Percentiles rank a stretch among this genome's conserved stretches.
phyloP scores from a whole-genome alignment of 2,797 vertebrate genomes.

The Menidia menidia region DNA sequence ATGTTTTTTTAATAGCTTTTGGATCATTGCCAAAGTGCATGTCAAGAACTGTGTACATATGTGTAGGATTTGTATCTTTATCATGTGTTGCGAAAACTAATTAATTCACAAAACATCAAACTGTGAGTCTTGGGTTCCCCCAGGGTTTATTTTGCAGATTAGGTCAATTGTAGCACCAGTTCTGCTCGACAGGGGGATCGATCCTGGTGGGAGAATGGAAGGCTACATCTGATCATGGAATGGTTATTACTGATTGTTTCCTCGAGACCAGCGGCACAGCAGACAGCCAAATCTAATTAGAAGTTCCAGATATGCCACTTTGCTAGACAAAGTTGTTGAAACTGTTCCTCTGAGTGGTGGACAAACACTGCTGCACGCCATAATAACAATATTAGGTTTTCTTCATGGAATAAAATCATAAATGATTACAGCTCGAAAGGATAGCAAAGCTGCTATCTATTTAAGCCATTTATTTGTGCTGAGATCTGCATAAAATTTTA shows the following conservation, averaged over 20 bases:
- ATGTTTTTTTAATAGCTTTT: too few species aligned
- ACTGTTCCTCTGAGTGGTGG: neutral
- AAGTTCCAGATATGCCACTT: slow-evolving; percentile 56
- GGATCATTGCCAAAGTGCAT: too few species aligned
- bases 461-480: too few species aligned
- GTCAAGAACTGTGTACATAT: too few species aligned
- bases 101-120: too few species aligned
- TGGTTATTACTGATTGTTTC: slow-evolving; percentile 72
- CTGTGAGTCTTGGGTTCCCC: slow-evolving; percentile 22
- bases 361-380: too few species aligned
- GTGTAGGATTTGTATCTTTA: too few species aligned
- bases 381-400: too few species aligned
- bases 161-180: slow-evolving; percentile 39
- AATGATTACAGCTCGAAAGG: neutral
- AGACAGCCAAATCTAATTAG: slow-evolving; percentile 71
- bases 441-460: too few species aligned
- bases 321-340: slow-evolving; percentile 55
- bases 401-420: too few species aligned
- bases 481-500: too few species aligned
- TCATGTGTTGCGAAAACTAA: too few species aligned
- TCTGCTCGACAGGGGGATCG: slow-evolving; percentile 49
- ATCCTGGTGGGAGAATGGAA: slow-evolving; percentile 48
- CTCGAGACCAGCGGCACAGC: slow-evolving; percentile 60
- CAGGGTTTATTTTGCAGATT: slow-evolving; percentile 26
- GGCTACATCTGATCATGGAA: slow-evolving; percentile 68